These are phyloP conservation scores for Cryptocheilus praepositus DNA, from an alignment of 2,888 invertebrate species.

Conservation along the genomic window DNA sequence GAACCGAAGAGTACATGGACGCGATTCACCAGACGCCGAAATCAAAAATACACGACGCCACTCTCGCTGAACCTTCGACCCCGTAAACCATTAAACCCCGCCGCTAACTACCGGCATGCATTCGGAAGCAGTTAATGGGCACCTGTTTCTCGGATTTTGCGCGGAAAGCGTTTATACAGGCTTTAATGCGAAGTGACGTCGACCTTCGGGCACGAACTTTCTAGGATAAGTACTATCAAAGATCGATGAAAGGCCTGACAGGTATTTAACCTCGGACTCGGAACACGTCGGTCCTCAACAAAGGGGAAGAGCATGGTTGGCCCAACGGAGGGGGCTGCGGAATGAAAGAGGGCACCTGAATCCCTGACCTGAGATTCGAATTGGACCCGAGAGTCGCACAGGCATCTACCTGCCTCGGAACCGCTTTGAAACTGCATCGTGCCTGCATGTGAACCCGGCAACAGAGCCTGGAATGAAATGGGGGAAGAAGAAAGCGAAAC, in stretches of 20 bases:
- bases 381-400: slow-evolving; percentile 33
- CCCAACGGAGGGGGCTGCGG: neutral
- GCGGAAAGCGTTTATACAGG: no score
- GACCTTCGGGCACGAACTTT: neutral
- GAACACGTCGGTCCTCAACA: slow-evolving; percentile 27
- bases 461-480: no score
- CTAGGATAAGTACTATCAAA: slow-evolving; percentile 6
- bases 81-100: no score
- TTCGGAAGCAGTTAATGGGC: no score
- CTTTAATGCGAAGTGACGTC: no score
- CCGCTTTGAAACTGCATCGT: slow-evolving; percentile 10
- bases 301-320: slow-evolving; percentile 12
- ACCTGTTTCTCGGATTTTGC: no score
- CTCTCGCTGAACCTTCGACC: no score
- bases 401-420: slow-evolving; percentile 33
- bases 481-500: no score
- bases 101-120: no score
- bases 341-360: slow-evolving; percentile 36
- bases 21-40: no score
- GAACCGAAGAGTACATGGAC: no score
- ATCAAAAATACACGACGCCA: no score
- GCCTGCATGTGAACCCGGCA: slow-evolving; percentile 8
- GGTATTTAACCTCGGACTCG: slow-evolving; percentile 31
- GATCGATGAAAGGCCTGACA: slow-evolving; percentile 12
- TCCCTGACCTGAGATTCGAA: slow-evolving; percentile 54